Conservation (phyloP, 2,888 invertebrate species). For the Neoitamus cyanurus region DNA sequence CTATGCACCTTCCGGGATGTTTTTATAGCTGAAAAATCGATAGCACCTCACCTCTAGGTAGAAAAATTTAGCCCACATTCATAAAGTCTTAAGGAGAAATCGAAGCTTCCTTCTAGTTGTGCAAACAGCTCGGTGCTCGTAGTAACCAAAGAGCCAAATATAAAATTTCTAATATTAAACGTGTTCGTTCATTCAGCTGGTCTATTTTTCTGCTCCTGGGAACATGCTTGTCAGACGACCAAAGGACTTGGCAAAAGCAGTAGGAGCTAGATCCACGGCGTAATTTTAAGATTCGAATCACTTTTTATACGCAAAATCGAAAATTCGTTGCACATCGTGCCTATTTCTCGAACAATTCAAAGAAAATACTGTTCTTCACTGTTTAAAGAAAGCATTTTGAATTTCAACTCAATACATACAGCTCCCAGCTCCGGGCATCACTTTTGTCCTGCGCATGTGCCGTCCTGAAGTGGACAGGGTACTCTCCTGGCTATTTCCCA, state of each 20-base stretch:
- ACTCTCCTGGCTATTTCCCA: neutral
- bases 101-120: neutral
- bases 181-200: neutral
- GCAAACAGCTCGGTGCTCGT: neutral
- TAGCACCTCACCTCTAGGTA: constrained; percentile 79
- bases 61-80: constrained; percentile 90
- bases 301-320: neutral
- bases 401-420: neutral
- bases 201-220: neutral
- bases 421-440: neutral
- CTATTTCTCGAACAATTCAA: neutral
- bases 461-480: neutral
- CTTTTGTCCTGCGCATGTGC: neutral
- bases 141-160: neutral
- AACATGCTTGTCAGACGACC: neutral
- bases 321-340: neutral
- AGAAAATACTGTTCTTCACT: neutral
- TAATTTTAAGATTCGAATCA: neutral
- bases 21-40: constrained; percentile 39
- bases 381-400: neutral
- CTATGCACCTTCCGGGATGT: neutral
- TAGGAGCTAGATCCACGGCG: neutral
- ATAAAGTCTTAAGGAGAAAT: constrained; percentile 68
- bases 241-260: neutral
- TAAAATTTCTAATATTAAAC: neutral